A percentile compares a stretch with the other conserved stretches of the same genome.
These are phyloP conservation scores for Hypolimnas misippus DNA, from an alignment of 2,888 invertebrate species.

Conservation along the genomic window DNA sequence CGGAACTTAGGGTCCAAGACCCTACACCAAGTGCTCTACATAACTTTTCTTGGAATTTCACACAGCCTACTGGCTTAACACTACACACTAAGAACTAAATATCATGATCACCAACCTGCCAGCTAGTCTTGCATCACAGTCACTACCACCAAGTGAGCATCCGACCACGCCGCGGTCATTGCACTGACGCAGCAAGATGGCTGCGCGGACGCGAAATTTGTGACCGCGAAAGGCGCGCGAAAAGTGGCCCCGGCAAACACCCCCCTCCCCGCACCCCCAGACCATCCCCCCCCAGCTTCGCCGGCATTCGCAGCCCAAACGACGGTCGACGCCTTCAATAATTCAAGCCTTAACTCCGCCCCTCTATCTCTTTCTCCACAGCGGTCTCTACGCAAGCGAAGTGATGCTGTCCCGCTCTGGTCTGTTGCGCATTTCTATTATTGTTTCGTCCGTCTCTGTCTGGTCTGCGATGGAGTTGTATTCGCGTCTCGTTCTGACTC, in stretches of 20 bases:
- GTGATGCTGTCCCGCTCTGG: conserved; percentile 52
- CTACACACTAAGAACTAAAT: conserved; percentile 13
- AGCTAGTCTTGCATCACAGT: conserved; percentile 38
- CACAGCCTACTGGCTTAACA: too few species aligned
- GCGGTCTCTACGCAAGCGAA: conserved; percentile 38
- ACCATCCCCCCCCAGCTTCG: conserved; percentile 32
- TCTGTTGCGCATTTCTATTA: conserved; percentile 57
- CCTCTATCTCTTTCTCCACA: conserved; percentile 54
- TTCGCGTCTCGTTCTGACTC: conserved; percentile 58
- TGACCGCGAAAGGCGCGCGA: conserved; percentile 75
- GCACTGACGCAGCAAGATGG: conserved; percentile 56
- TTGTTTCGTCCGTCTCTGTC: conserved; percentile 46
- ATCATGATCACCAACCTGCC: conserved; percentile 34
- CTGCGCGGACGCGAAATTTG: conserved; percentile 63
- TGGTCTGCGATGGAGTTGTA: background rate
- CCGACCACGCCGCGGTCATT: conserved; percentile 55
- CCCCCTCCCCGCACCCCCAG: conserved; percentile 40
- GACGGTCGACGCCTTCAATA: conserved; percentile 76
- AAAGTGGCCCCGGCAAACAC: conserved; percentile 56
- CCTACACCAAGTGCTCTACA: too few species aligned
- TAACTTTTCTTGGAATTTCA: too few species aligned
- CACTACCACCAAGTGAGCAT: conserved; percentile 58
- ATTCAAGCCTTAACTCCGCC: conserved; percentile 65
- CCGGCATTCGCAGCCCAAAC: conserved; percentile 70
- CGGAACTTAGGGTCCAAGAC: too few species aligned